Evolutionary conservation across 2,797 vertebrate species (phyloP), one percentile per base, ranked within the genome.

Genomic region (Rhinatrema bivittatum): DNA sequence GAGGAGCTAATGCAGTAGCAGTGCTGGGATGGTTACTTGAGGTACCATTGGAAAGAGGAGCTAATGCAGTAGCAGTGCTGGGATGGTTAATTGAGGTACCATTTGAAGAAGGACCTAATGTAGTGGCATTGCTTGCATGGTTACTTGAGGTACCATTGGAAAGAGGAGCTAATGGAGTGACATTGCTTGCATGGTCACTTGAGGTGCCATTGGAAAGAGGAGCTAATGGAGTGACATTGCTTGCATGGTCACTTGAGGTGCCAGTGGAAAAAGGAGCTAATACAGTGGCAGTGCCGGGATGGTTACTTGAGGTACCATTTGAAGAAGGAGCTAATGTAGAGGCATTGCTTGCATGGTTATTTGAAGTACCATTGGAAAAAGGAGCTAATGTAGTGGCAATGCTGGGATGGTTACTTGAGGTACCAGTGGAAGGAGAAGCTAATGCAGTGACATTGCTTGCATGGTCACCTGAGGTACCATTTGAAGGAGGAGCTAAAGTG

Each of bases 381-480:
- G 33, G 14, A 4, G 62, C 47, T 25, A 8, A 49, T 48, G 25
- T 14, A 7, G 34, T 32, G 20, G 63, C 48, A 46, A 39, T 16
- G 30, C 29, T 45, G 37, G 27, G 16, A 35, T 36, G n/a, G n/a
- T n/a, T 25, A 26, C 23, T 15, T 16, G 14, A 2, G n/a, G 22
- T 38, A 54, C 39, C 14, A 17, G 43, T 28, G 23, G 21, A 41
- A 16, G 20, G 14, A 25, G 25, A 10, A 40, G 21, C 5, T 10
- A 20, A 41, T 36, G 30, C 29, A 16, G 20, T 15, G 3, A 1
- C 5, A 11, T 46, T 42, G 39, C 32, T 16, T 13, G 43, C 7
- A n/a, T 52, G 56, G 34, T 78, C 74, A 81, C 78, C 76, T 68
- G 61, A 57, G 19, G 24, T 59, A 15, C 31, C 25, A 20, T 43